These are phyloP conservation scores for Diplazon laetatorius DNA, from an alignment of 2,888 invertebrate genomes.

Conservation along the genomic window DNA sequence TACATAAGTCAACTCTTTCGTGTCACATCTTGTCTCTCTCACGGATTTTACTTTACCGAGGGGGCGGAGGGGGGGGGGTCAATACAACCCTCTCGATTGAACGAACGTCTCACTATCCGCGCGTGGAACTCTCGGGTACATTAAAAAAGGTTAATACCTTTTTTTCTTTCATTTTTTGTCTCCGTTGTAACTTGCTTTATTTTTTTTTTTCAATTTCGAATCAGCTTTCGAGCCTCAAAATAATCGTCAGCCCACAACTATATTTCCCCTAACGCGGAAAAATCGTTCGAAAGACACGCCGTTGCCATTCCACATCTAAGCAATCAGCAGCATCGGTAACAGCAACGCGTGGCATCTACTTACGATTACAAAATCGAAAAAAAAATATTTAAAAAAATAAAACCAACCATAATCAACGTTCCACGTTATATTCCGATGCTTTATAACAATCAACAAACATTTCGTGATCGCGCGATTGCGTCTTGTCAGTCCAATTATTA, in stretches of 20 bases:
- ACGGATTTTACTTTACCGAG: conserved; percentile 34
- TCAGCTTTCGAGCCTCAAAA: conserved; percentile 27
- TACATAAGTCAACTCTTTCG: conserved; percentile 44
- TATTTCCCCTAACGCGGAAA: conserved; percentile 28
- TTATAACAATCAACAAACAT: conserved; percentile 47
- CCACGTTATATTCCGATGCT: conserved; percentile 4
- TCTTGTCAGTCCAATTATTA: background rate
- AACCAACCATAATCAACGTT: no score
- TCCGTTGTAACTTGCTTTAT: conserved; percentile 4
- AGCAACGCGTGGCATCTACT: conserved; percentile 2
- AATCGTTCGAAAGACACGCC: conserved; percentile 39
- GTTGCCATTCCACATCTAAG: conserved; percentile 20
- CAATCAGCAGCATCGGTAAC: conserved; percentile 5
- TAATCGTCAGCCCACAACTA: conserved; percentile 33
- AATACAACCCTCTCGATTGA: conserved; percentile 9
- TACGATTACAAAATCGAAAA: conserved; percentile 1
- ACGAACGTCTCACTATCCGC: background rate
- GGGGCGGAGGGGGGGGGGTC: conserved; percentile 8
- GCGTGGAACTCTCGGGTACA: conserved; percentile 19
- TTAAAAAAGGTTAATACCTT: background rate
- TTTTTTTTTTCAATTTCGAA: background rate
- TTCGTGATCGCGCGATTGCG: conserved; percentile 13
- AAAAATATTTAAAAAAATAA: no score
- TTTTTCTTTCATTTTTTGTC: conserved; percentile 8
- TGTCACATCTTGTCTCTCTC: conserved; percentile 20